Evolutionary conservation across 2,888 invertebrate genomes (phyloP), one percentile per base, ranked within the genome.

Genomic region (Hypomecis atomaria): DNA sequence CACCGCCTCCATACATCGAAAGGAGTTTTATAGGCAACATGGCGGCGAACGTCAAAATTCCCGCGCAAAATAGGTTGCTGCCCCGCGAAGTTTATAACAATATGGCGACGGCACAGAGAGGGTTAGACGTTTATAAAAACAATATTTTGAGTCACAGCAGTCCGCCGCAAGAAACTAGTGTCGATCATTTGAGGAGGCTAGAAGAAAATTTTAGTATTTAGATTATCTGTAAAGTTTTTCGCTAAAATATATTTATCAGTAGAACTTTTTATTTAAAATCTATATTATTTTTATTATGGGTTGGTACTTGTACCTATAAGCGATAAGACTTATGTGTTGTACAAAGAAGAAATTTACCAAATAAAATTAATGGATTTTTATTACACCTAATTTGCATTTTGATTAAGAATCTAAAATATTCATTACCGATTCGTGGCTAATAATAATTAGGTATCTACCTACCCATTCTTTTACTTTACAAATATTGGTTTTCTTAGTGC

Each of bases 201-300:
- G 92, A 92, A 72, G 92, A 92, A 74, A 92, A 92, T 78, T 92
- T 92, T 78, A 92, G 92, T 84, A 92, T 92, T 79, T 92, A 85
- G 48, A 33, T 0, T 66, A 49, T n/a, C 7, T 37, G 7, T 6
- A 2, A 6, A n/a, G 9, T 45, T 23, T 45, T 7, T 23, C 23
- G 45, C 8, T 23, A 23, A 23, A 23, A 23, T 23, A 23, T 23
- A 23, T 23, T 23, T 23, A 23, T 23, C 23, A 23, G 23, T 23
- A 23, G 23, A 23, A 23, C 23, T 23, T 23, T 23, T 23, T 23
- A 23, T 23, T 23, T 23, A 23, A 23, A 23, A 2, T 23, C 23
- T 23, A 3, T 23, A 23, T 23, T 23, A 23, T 23, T 23, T 23
- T 23, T 23, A 23, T 3, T 23, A 23, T n/a, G n/a, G n/a, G n/a